These are phyloP conservation scores for Fragum whitleyi DNA, from an alignment of 2,888 invertebrate genomes.

Conservation along the genomic window DNA sequence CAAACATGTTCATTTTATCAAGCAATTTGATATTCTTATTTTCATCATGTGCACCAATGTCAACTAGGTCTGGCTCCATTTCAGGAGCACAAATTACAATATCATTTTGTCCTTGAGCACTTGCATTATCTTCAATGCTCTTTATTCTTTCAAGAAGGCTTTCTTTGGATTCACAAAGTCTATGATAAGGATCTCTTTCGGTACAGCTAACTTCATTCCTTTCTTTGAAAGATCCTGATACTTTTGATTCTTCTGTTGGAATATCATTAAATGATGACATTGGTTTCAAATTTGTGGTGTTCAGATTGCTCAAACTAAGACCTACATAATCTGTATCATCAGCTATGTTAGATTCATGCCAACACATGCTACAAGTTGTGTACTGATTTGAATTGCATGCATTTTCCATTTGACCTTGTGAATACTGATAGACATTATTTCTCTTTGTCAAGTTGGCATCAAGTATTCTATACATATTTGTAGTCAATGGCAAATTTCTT, in stretches of 20 bases:
- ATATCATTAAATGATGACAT: not conserved
- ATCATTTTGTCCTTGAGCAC: not conserved
- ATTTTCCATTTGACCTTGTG: not conserved
- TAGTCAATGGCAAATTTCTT: not conserved
- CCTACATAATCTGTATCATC: not conserved
- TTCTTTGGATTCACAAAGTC: not conserved
- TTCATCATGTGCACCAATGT: not conserved
- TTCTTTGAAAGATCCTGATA: too few species aligned
- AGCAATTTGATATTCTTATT: conserved; percentile 20
- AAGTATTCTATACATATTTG: not conserved
- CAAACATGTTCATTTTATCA: conserved; percentile 47
- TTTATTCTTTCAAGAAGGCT: not conserved
- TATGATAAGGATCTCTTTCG: not conserved
- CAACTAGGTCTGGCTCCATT: not conserved
- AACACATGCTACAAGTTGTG: conserved; percentile 17
- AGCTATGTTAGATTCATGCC: conserved; percentile 4
- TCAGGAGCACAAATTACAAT: not conserved
- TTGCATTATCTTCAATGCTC: not conserved
- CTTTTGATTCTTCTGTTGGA: not conserved
- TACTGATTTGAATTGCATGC: conserved; percentile 9
- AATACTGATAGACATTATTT: not conserved
- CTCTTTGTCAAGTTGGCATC: not conserved
- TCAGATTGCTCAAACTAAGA: not conserved
- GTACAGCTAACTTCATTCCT: too few species aligned
- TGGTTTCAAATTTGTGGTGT: not conserved